Base-by-base conservation (phyloP, 2,797 vertebrate species). In the Kryptolebias ocellatus region DNA sequence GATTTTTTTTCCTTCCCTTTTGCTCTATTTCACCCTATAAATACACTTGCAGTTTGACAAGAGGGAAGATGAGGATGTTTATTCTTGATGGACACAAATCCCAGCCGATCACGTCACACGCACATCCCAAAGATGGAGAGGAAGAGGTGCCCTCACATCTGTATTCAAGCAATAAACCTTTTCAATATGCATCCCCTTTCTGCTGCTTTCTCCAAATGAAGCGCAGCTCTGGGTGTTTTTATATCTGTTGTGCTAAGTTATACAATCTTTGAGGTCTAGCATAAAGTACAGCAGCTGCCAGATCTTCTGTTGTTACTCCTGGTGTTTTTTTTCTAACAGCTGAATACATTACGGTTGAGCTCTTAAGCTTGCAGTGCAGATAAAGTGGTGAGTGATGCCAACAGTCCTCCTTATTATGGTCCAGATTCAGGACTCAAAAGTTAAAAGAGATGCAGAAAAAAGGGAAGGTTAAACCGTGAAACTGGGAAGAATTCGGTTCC, bases 1-100 rank as follows among this genome's bases (percentile, higher is more conserved):
- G 90, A 89, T 90, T 87, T 91, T 84, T 85, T 63, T 44, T 6
- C 37, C 37, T 20, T 51, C 44, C 47, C 60, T 76, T 66, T 76
- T 54, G 75, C 81, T 90, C 83, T 69, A 27, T 87, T 85, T 83
- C 73, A 66, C 83, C 72, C 80, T 78, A 72, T 67, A 92, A 93
- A 90, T 83, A 84, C 79, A 53, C 64, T 64, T 6, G n/a, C 56
- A 1, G 31, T 85, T 78, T 92, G 92, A 93, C 90, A 85, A 70
- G 79, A 67, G 58, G 20, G 63, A 18, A 77, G 85, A 72, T 53
- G 20, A 46, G 67, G 28, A 1, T 24, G 18, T 72, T 66, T 51
- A 1, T 29, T 81, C 42, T 60, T 60, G 86, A 94, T 15, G 78
- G 92, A 92, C 92, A 79, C 80, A 94, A 93, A 94, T 94, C 93